phyloP scores from a whole-genome alignment of 1,140 invertebrate species.

The Cydia fagiglandana region DNA sequence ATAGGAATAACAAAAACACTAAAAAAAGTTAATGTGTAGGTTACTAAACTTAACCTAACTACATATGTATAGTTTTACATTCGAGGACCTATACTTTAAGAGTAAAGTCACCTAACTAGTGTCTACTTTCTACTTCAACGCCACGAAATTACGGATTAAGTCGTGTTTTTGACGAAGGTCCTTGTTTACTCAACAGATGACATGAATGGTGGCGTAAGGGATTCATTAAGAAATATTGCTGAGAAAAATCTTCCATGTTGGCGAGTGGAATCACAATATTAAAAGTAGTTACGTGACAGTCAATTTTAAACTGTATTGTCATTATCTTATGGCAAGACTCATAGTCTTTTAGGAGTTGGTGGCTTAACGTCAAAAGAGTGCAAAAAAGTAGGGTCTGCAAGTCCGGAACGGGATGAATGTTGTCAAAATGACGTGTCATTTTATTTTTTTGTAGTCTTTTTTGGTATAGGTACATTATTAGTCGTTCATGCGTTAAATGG shows the following conservation, averaged over 20 bases:
- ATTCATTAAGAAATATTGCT: conserved; percentile 72
- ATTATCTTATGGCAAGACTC: not conserved
- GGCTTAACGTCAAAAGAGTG: conserved; percentile 11
- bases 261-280: not conserved
- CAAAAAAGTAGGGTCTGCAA: conserved; percentile 55
- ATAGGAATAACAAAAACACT: not conserved
- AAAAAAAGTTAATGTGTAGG: too few relatives aligned
- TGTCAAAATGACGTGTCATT: conserved; percentile 76
- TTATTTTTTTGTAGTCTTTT: conserved; percentile 65
- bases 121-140: not conserved
- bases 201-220: conserved; percentile 70
- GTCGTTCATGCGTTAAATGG: conserved; percentile 23
- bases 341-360: not conserved
- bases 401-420: conserved; percentile 66
- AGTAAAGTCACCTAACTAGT: not conserved
- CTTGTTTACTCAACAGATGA: conserved; percentile 72
- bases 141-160: conserved; percentile 20
- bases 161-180: conserved; percentile 59
- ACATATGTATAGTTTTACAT: too few relatives aligned
- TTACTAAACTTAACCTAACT: too few relatives aligned
- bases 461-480: conserved; percentile 30
- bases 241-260: conserved; percentile 52
- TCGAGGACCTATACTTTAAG: too few relatives aligned
- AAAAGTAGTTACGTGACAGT: not conserved
- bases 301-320: not conserved